Percentiles rank a stretch among this genome's conserved stretches.
These are phyloP conservation scores for Zosterops lateralis DNA, from an alignment of 2,113 vertebrate genomes.

Conservation along the genomic window DNA sequence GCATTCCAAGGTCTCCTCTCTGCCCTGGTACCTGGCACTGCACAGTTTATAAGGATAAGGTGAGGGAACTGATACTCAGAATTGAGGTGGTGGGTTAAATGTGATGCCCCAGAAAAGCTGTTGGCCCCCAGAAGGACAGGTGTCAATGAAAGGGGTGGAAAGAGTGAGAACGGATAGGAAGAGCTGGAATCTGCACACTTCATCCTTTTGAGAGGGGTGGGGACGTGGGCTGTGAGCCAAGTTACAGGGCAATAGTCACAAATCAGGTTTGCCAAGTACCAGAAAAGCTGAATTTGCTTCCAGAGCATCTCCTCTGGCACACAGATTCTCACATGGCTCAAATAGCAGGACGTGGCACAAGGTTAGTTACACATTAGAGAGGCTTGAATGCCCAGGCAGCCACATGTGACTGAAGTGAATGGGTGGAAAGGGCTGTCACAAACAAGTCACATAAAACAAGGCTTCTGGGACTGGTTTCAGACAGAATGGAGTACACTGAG, in stretches of 20 bases:
- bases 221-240: not conserved
- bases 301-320: not conserved
- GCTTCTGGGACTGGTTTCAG: not conserved
- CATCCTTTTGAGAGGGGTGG: not conserved
- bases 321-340: not conserved
- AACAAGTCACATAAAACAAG: not conserved
- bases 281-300: not conserved
- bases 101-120: not conserved
- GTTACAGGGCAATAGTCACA: not conserved
- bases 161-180: not conserved
- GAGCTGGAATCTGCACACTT: not conserved
- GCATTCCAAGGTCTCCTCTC: not conserved
- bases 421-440: not conserved
- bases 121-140: too few species aligned
- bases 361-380: not conserved
- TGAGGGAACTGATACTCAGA: not conserved
- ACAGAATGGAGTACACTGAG: fast-evolving
- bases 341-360: fast-evolving
- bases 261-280: not conserved
- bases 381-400: not conserved
- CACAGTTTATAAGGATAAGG: not conserved
- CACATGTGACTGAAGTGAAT: not conserved
- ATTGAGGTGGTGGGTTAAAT: not conserved
- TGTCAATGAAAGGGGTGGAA: not conserved
- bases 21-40: not conserved